Evolutionary conservation across 2,113 vertebrate genomes (phyloP).

Genomic region (Verasper variegatus): DNA sequence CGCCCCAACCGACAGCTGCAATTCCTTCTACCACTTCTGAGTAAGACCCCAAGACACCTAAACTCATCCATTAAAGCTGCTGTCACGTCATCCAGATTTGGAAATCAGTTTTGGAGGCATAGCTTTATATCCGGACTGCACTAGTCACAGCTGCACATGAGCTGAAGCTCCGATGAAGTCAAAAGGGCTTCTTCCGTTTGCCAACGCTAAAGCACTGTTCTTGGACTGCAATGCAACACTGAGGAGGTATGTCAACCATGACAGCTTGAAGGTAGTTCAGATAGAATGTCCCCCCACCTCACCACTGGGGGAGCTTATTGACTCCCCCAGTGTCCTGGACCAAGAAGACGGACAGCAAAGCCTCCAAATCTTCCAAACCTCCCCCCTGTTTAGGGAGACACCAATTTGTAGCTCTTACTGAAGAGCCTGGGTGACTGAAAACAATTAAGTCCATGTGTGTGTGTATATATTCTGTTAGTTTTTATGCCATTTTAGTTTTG

Average conservation of each 20-base stretch:
- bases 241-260: background rate
- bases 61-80: constrained; percentile 6
- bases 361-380: constrained; percentile 8
- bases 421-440: constrained; percentile 1
- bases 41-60: background rate
- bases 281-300: constrained; percentile 1
- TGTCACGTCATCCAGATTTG: constrained; percentile 3
- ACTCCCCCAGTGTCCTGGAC: constrained; percentile 6
- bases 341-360: constrained; percentile 20
- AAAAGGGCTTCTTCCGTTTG: background rate
- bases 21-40: constrained; percentile 4
- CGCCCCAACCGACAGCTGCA: background rate
- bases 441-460: no score
- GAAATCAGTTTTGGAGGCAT: background rate
- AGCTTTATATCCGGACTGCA: background rate
- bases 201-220: background rate
- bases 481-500: no score
- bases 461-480: no score
- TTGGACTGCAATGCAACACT: constrained; percentile 6
- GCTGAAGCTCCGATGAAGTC: constrained; percentile 8
- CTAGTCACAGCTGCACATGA: background rate
- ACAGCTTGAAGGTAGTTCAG: constrained; percentile 1
- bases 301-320: background rate
- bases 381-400: background rate
- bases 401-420: background rate